Evolutionary conservation across 2,888 invertebrate genomes (phyloP), one percentile per base, ranked within the genome.

Genomic region (Tetrapedia diversipes): DNA sequence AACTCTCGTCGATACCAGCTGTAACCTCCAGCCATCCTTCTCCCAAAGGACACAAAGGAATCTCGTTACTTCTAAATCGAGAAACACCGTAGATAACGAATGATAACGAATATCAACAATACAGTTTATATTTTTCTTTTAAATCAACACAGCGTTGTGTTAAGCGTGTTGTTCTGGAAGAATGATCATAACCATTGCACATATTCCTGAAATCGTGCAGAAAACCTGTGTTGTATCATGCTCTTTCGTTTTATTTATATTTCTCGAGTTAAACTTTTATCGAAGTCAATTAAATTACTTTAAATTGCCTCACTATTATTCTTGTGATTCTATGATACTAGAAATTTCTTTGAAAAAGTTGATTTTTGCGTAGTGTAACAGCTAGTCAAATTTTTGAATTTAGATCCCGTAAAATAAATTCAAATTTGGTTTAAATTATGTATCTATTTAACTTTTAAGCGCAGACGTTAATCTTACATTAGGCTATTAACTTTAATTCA

Each of bases 91-190:
- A 76, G 57, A 47, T 61, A 54, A n/a, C n/a, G n/a, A n/a, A n/a
- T n/a, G n/a, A 54, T 65, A 72, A 76, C 60, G 60, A 69, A 24
- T 69, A 69, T 59, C 69, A 65, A 69, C 76, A 75, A 77, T 77
- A 77, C 60, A 60, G 77, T 76, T 77, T n/a, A n/a, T n/a, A n/a
- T n/a, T 76, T 77, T 69, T 60, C 47, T 45, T 51, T 49, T 67
- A 64, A 65, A 72, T 39, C 29, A 37, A 27, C 19, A 22, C 43
- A 37, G 19, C 45, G 19, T 39, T 51, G 41, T 16, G 37, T 24
- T 27, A 41, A 27, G 11, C 34, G 37, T 45, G 14, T 10, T 39
- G 32, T 41, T 63, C 16, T 16, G 27, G 8, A 32, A 7, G n/a
- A 41, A 32, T 14, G 34, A 27, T n/a, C 22, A 19, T 53, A 32